Evolutionary conservation across 2,888 invertebrate genomes (phyloP).

Genomic region (Papilio elwesi): DNA sequence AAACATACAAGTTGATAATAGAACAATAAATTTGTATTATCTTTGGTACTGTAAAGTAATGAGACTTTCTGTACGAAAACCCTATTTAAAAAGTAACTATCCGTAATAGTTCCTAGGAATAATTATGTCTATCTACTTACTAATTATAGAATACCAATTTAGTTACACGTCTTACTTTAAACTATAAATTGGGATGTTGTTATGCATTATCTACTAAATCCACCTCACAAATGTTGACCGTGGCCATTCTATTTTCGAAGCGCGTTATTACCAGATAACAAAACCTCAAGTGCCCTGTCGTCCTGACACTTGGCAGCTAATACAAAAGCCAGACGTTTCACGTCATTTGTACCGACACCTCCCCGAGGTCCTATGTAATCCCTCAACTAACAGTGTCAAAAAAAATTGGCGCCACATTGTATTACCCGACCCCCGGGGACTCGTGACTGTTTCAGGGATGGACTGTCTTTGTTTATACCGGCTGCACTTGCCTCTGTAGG

Average conservation of each 20-base stretch:
- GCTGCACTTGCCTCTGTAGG: slow-evolving; percentile 36
- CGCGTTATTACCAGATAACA: slow-evolving; percentile 50
- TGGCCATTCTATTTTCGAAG: slow-evolving; percentile 42
- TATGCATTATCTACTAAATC: background rate
- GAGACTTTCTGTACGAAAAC: no score
- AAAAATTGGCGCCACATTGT: slow-evolving; percentile 80
- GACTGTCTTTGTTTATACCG: slow-evolving; percentile 62
- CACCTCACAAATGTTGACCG: slow-evolving; percentile 26
- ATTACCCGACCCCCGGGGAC: slow-evolving; percentile 60
- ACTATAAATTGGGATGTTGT: background rate
- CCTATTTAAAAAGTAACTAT: no score
- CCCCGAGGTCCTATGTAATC: slow-evolving; percentile 60
- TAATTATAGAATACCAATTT: no score
- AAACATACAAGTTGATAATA: no score
- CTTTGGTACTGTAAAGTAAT: no score
- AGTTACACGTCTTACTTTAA: background rate
- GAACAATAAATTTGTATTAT: no score
- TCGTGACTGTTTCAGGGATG: slow-evolving; percentile 63
- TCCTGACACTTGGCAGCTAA: slow-evolving; percentile 59
- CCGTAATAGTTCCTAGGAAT: no score
- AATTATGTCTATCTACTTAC: no score
- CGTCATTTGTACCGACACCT: slow-evolving; percentile 79
- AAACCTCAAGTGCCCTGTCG: slow-evolving; percentile 52
- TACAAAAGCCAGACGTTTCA: slow-evolving; percentile 79
- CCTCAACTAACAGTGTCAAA: slow-evolving; percentile 59